Evolutionary conservation across 2,888 invertebrate genomes (phyloP), one percentile per base, ranked within the genome.

Genomic region (Troides helena): DNA sequence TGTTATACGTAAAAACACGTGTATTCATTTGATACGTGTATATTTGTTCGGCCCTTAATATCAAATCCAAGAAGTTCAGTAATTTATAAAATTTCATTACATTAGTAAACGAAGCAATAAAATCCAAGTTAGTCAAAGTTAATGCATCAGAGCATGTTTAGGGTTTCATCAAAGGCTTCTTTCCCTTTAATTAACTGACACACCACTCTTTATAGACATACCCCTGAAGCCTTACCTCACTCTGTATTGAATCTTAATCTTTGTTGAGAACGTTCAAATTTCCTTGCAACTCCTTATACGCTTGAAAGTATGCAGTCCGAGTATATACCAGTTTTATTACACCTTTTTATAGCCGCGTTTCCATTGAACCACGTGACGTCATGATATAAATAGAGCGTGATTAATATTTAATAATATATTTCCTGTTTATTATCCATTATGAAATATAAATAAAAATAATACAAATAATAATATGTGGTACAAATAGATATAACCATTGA

Each of bases 101-200:
- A 71, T 67, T 67, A 65, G 67, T 69, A 61, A 65, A 70, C 67
- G 67, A 72, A 72, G 71, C 72, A 78, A 76, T 75, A 70, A 74
- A 77, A 84, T 82, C 79, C 78, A 76, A 81, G 70, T 78, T 76
- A 75, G 81, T 82, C 58, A 62, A 69, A 70, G 66, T 58, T 62
- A 66, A 70, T 82, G 78, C 82, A 79, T 78, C 78, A 76, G 70
- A 77, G 74, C 75, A 72, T 79, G 77, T 77, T 78, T 85, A 85
- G 78, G 89, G 88, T 80, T 90, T 89, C 90, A 75, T 81, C 81
- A 81, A 84, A 74, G 89, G 88, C 83, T 89, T 89, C 88, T 66
- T 89, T 89, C 88, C 63, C 77, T 85, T 85, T 88, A 89, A 90
- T 89, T 86, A 89, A 87, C 81, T 81, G 85, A 85, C 81, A 86